Conservation (phyloP, 1,140 invertebrate species). For the Octopus sinensis region DNA sequence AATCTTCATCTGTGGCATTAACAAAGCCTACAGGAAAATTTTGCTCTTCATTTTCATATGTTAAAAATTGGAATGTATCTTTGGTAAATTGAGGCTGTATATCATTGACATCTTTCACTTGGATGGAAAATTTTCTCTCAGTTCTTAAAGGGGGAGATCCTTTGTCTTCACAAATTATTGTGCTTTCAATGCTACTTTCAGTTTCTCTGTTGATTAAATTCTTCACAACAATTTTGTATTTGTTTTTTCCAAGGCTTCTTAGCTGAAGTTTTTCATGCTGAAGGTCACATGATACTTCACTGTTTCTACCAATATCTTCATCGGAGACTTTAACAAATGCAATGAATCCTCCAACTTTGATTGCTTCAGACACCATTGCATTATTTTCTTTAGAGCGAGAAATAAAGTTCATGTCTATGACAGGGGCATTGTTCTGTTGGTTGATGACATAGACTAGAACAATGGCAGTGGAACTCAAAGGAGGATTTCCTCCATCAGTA, state of each 20-base stretch:
- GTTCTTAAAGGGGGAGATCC: too few species aligned
- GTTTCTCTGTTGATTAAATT: conserved; percentile 8
- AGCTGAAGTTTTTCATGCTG: conserved; percentile 65
- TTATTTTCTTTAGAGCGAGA: conserved; percentile 89
- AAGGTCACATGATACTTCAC: conserved; percentile 59
- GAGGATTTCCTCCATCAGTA: conserved; percentile 33
- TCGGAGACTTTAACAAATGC: conserved; percentile 65
- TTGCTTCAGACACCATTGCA: conserved; percentile 82
- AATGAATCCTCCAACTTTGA: conserved; percentile 79
- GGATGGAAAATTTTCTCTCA: too few species aligned
- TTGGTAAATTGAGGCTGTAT: too few species aligned
- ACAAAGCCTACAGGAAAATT: too few species aligned
- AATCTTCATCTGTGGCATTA: conserved; percentile 59
- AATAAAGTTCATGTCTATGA: conserved; percentile 79
- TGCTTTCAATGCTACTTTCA: too few species aligned
- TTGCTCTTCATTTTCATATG: too few species aligned
- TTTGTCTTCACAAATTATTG: too few species aligned
- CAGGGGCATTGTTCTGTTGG: conserved; percentile 87
- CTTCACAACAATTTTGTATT: conserved; percentile 75
- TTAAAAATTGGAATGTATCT: too few species aligned
- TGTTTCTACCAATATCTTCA: conserved; percentile 55
- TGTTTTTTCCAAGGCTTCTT: conserved; percentile 74
- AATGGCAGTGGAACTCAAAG: conserved; percentile 65
- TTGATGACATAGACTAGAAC: conserved; percentile 84
- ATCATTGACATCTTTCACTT: too few species aligned